Evolutionary conservation across 1,140 invertebrate species (phyloP).

Genomic region (Ostrea edulis): DNA sequence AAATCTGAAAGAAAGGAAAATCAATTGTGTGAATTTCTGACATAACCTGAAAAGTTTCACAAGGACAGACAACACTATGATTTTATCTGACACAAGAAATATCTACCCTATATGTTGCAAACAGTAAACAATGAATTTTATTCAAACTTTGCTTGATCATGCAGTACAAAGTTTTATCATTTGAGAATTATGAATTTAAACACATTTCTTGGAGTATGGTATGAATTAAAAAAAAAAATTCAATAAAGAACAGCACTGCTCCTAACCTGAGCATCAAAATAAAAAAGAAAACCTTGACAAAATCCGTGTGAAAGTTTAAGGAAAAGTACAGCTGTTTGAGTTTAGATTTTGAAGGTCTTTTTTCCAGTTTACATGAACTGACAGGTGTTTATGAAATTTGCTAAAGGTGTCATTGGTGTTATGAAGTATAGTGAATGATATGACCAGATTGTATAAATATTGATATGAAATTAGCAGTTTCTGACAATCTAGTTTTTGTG

Average conservation of each 20-base stretch:
- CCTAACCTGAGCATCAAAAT: neutral
- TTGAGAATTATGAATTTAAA: too few species aligned
- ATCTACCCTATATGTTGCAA: too few species aligned
- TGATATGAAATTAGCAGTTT: neutral
- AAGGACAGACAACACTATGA: too few species aligned
- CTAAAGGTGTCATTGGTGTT: constrained; percentile 11
- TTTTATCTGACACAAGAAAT: too few species aligned
- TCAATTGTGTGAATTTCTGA: too few species aligned
- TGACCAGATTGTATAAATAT: constrained; percentile 3
- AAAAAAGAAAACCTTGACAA: neutral
- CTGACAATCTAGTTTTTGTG: neutral
- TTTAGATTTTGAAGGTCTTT: constrained; percentile 2
- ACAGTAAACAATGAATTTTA: too few species aligned
- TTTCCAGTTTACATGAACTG: constrained; percentile 21
- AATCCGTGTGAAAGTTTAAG: constrained; percentile 1
- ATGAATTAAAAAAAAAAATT: too few species aligned
- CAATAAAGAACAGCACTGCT: neutral
- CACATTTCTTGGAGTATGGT: too few species aligned
- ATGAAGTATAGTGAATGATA: neutral
- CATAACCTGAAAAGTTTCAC: too few species aligned
- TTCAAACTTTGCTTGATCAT: too few species aligned
- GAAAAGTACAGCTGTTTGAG: constrained; percentile 28
- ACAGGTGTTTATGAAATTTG: constrained; percentile 29
- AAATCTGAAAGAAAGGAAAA: too few species aligned
- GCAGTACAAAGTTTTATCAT: too few species aligned